Base-by-base conservation (phyloP, 1,140 invertebrate species). In the Cotesia glomerata region DNA sequence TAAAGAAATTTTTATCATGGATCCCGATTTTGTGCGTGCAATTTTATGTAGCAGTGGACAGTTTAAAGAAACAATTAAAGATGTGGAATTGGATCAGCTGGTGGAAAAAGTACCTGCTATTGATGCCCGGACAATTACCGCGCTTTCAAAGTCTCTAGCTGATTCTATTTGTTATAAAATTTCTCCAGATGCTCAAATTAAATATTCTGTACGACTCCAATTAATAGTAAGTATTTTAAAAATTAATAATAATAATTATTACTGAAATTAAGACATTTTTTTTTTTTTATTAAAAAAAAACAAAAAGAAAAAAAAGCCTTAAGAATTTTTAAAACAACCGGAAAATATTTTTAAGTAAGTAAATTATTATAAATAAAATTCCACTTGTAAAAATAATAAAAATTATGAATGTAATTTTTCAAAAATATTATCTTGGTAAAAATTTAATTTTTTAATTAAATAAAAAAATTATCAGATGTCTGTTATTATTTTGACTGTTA, bases 141-240 rank as follows among this genome's bases (percentile, higher is more conserved):
- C 51, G n/a, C 61, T 77, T n/a, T 35, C 68, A 7, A 65, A 3
- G 51, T 77, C 74, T 0, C 71, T 77, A 11, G 69, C 71, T 18
- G 66, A 74, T 56, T 36, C 75, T 9, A 13, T 77, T 9, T 45
- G 65, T 13, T 69, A 73, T 16, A 77, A 73, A 73, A 71, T 77
- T 11, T 77, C 76, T 1, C 56, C 68, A 18, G 76, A 72, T 7
- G 69, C 65, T 13, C 54, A 73, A 45, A 73, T 75, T 32, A 71
- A 73, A 36, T 77, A 77, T 49, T 70, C 72, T 34, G 76, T 72
- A 5, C 70, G 76, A 13, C 69, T 73, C 36, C 67, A 75, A 67
- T 4, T 77, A 0, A 77, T 77, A 9, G 76, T 77, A 64, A 69
- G 76, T n/a, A n/a, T n/a, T n/a, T n/a, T n/a, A n/a, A n/a, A n/a